phyloP scores from a whole-genome alignment of 2,888 invertebrate genomes.

The Cynaeus angustus region DNA sequence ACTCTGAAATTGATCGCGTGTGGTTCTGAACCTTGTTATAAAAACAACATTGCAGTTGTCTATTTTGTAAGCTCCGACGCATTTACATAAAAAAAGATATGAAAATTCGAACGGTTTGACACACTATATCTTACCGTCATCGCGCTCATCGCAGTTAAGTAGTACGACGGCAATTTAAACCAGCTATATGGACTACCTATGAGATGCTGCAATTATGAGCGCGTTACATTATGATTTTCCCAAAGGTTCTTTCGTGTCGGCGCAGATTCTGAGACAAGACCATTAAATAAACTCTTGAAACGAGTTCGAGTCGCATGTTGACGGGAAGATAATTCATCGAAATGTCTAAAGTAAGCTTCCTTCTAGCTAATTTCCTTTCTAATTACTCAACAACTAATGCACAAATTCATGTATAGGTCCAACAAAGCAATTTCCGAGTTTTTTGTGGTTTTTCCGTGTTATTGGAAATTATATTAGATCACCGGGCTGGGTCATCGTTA shows the following conservation, averaged over 20 bases:
- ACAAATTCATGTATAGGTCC: neutral
- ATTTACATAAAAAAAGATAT: constrained; percentile 51
- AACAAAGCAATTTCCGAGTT: neutral
- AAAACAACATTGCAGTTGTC: constrained; percentile 53
- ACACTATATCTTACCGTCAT: constrained; percentile 6
- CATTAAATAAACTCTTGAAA: constrained; percentile 12
- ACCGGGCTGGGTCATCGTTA: constrained; percentile 47
- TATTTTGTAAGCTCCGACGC: constrained; percentile 48
- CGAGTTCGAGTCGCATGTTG: constrained; percentile 14
- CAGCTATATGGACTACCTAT: neutral
- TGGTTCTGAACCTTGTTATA: constrained; percentile 51
- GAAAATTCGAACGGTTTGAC: constrained; percentile 18
- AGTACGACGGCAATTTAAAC: neutral
- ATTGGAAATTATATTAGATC: constrained; percentile 41
- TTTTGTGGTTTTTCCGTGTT: constrained; percentile 10
- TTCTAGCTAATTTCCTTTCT: constrained; percentile 19
- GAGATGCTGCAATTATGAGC: no score
- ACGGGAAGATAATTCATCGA: constrained; percentile 27
- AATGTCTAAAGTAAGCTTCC: constrained; percentile 8
- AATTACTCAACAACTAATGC: constrained; percentile 7
- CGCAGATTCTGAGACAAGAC: constrained; percentile 1
- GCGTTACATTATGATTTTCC: no score
- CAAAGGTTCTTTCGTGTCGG: constrained; percentile 2
- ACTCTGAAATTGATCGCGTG: constrained; percentile 52
- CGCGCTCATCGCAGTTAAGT: no score